A percentile compares a stretch with the other conserved stretches of the same genome.
These are phyloP conservation scores for Steinernema hermaphroditum DNA, from an alignment of 2,888 invertebrate species.

Conservation along the genomic window DNA sequence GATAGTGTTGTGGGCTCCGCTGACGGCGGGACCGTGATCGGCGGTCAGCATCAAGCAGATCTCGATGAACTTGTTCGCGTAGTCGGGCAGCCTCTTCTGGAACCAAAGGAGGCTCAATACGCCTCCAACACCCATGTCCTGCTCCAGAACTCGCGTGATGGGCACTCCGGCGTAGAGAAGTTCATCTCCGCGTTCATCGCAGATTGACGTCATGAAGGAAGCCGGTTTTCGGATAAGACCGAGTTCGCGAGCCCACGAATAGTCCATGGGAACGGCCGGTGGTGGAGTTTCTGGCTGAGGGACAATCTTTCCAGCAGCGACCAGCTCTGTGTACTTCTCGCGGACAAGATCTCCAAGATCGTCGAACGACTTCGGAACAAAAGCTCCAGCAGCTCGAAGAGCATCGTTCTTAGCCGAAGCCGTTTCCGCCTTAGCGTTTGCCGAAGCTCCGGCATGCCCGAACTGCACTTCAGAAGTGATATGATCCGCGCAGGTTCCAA, in stretches of 20 bases:
- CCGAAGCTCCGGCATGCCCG: slow-evolving; percentile 98
- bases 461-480: slow-evolving; percentile 81
- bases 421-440: slow-evolving; percentile 89
- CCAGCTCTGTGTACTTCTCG: slow-evolving; percentile 73
- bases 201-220: slow-evolving; percentile 98
- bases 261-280: slow-evolving; percentile 99
- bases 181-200: slow-evolving; percentile 94
- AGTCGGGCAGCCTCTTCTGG: slow-evolving; percentile 76
- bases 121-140: slow-evolving; percentile 94
- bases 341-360: slow-evolving; percentile 79
- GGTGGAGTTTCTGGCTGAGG: slow-evolving; percentile 90
- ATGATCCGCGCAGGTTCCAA: slow-evolving; percentile 75
- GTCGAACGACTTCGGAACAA: slow-evolving; percentile 89
- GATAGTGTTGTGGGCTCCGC: slow-evolving; percentile 74
- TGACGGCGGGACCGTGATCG: slow-evolving; percentile 97
- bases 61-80: slow-evolving; percentile 95
- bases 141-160: slow-evolving; percentile 79
- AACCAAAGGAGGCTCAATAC: slow-evolving; percentile 97
- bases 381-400: slow-evolving; percentile 81
- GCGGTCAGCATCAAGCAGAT: slow-evolving; percentile 98
- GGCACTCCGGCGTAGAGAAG: slow-evolving; percentile 84
- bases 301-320: slow-evolving; percentile 79
- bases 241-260: slow-evolving; percentile 95
- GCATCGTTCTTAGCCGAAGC: slow-evolving; percentile 88
- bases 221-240: slow-evolving; percentile 97